phyloP scores from a whole-genome alignment of 2,888 invertebrate genomes.

The Scrobipalpa costella region DNA sequence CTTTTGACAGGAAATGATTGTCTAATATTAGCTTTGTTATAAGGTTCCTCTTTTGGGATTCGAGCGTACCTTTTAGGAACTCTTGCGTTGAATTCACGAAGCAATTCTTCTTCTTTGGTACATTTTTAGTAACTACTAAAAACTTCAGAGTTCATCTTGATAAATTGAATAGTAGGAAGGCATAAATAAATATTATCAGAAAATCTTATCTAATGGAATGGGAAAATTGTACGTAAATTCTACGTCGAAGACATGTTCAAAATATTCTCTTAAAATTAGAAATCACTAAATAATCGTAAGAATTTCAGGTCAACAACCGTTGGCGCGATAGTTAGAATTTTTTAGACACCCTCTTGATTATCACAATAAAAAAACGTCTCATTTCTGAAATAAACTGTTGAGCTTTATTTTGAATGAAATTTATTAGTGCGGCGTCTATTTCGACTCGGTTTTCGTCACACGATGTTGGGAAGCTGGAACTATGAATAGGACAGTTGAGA shows the following conservation, averaged over 20 bases:
- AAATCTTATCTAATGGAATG: not conserved
- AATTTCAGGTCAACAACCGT: conserved; percentile 65
- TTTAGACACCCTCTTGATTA: conserved; percentile 61
- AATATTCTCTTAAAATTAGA: conserved; percentile 47
- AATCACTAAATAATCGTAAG: conserved; percentile 57
- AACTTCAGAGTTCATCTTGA: too few relatives aligned
- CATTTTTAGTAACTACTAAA: not conserved
- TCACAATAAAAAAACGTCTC: conserved; percentile 63
- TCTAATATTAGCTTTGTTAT: conserved; percentile 81
- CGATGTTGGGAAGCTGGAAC: conserved; percentile 47
- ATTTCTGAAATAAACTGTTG: conserved; percentile 60
- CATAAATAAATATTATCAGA: not conserved
- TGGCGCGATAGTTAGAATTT: conserved; percentile 42
- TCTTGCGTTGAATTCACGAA: conserved; percentile 13
- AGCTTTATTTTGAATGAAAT: conserved; percentile 66
- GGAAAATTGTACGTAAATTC: not conserved
- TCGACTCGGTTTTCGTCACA: conserved; percentile 68
- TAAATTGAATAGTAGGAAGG: too few relatives aligned
- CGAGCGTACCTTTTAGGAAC: conserved; percentile 22
- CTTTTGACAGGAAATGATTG: conserved; percentile 81
- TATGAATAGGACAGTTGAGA: conserved; percentile 65
- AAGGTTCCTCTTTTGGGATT: conserved; percentile 74
- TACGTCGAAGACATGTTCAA: not conserved
- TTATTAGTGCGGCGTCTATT: conserved; percentile 71
- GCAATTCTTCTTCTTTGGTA: conserved; percentile 13